Evolutionary conservation across 2,113 vertebrate genomes (phyloP).

Genomic region (Pterocles orientalis): DNA sequence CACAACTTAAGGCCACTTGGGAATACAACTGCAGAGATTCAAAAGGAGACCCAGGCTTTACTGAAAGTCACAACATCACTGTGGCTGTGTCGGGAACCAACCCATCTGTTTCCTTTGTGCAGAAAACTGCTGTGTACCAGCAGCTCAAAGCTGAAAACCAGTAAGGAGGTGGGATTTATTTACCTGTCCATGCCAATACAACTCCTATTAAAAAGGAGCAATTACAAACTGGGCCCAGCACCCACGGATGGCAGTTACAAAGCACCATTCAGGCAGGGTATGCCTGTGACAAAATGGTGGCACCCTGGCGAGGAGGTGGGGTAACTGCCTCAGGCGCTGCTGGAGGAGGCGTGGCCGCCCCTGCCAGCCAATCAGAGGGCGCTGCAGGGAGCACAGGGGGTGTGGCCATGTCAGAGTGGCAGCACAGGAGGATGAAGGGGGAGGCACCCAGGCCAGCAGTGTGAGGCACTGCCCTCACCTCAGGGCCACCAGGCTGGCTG

Average conservation of each 20-base stretch:
- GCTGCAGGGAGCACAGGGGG: no score
- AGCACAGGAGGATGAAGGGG: accelerated
- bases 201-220: not conserved
- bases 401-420: not conserved
- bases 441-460: not conserved
- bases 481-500: no score
- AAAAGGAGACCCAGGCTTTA: not conserved
- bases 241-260: accelerated
- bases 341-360: no score
- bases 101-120: not conserved
- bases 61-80: not conserved
- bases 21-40: not conserved
- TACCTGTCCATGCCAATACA: not conserved
- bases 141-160: not conserved
- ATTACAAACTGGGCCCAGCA: no score
- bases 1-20: not conserved
- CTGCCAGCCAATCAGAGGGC: no score
- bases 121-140: not conserved
- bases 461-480: accelerated
- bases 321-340: not conserved
- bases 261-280: no score
- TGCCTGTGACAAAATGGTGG: accelerated
- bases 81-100: not conserved
- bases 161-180: not conserved
- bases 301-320: no score